Evolutionary conservation across 2,888 invertebrate genomes (phyloP).

Genomic region (Epirrhoe alternata): DNA sequence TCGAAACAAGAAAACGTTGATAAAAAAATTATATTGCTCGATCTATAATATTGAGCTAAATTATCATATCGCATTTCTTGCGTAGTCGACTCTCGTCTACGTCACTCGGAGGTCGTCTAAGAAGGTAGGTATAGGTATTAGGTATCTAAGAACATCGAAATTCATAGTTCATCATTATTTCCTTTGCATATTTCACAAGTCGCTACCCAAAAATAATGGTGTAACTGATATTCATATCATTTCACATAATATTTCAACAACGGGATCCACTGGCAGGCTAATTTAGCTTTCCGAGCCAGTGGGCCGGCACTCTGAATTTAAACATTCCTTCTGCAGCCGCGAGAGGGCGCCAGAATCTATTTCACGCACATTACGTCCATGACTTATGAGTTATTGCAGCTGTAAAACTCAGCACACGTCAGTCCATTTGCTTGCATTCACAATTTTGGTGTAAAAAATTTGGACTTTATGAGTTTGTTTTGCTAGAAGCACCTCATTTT

Average conservation of each 20-base stretch:
- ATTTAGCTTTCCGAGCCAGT: constrained; percentile 71
- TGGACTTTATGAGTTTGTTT: background rate
- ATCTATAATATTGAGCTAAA: too few relatives aligned
- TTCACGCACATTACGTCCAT: constrained; percentile 77
- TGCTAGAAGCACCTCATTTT: background rate
- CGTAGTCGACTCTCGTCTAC: too few relatives aligned
- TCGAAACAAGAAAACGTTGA: too few relatives aligned
- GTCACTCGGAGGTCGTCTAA: too few relatives aligned
- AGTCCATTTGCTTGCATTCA: constrained; percentile 69
- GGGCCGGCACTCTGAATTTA: constrained; percentile 62
- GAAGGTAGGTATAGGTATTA: too few relatives aligned
- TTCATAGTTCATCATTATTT: constrained; percentile 9
- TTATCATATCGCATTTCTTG: too few relatives aligned
- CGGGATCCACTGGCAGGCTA: constrained; percentile 65
- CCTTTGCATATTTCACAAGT: constrained; percentile 18
- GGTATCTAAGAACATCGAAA: background rate
- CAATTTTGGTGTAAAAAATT: constrained; percentile 37
- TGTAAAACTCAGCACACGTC: constrained; percentile 78
- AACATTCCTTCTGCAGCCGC: constrained; percentile 69
- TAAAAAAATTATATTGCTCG: too few relatives aligned
- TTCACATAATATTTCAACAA: constrained; percentile 69
- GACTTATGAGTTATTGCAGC: constrained; percentile 79
- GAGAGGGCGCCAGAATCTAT: constrained; percentile 74
- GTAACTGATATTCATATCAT: constrained; percentile 58
- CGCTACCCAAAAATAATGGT: constrained; percentile 21